Base-by-base conservation (phyloP, 2,888 invertebrate genomes). In the Lamellibrachia columna region DNA sequence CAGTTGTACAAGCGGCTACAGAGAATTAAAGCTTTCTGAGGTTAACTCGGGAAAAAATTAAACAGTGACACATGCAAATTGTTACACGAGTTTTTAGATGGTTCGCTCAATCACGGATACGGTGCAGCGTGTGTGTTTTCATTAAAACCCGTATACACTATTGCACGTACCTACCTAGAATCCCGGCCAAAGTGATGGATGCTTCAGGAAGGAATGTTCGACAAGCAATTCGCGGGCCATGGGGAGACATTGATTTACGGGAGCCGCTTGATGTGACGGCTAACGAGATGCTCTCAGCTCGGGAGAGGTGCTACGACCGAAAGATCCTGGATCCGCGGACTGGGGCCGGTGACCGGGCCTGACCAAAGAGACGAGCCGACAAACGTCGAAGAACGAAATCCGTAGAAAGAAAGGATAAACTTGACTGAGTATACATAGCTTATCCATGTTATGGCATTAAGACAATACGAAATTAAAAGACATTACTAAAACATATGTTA, bases 141-240 rank as follows among this genome's bases (percentile, higher is more conserved):
- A 75, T 75, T 75, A 75, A 22, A 75, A 75, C n/a, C 75, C 15
- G 22, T 40, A 40, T 75, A n/a, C 75, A 75, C 22, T n/a, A n/a
- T 15, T 75, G 75, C 22, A 11, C 6, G 2, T 15, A 6, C 22
- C n/a, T 75, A n/a, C 75, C 75, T 75, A 6, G 22, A 22, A 4
- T 22, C 15, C 75, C 75, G 75, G 15, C 75, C 15, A 75, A 75
- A n/a, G 22, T 75, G 75, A 15, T 75, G 75, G 75, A 75, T 75
- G 75, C n/a, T 75, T n/a, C n/a, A 75, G 75, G 75, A 75, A 75
- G 75, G 75, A 75, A 75, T 75, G 15, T 75, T 75, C 75, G 75
- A 75, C 75, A 75, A 75, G 75, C 75, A 75, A 75, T 75, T 75
- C 15, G 22, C 75, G 75, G 4, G 75, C 75, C 22, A 75, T n/a